Conservation (phyloP, 2,888 invertebrate genomes). For the Craniophora ligustri region DNA sequence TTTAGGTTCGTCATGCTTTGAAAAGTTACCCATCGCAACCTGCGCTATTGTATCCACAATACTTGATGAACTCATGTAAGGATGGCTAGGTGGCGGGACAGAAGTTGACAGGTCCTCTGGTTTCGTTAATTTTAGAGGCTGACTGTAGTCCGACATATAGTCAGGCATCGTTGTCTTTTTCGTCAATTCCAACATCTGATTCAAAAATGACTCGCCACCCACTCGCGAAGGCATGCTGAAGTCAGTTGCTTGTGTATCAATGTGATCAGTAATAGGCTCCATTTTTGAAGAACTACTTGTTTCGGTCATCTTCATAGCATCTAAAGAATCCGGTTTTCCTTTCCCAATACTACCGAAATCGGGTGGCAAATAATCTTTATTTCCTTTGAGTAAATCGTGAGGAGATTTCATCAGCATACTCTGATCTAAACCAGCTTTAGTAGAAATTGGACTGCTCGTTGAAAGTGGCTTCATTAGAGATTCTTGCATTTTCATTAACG, state of each 20-base stretch:
- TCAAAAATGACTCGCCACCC: conserved; percentile 83
- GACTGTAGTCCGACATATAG: conserved; percentile 84
- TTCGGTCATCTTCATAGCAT: conserved; percentile 80
- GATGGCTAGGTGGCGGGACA: conserved; percentile 83
- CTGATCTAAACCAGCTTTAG: conserved; percentile 82
- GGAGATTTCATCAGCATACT: conserved; percentile 82
- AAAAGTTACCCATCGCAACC: conserved; percentile 80
- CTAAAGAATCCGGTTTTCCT: conserved; percentile 84
- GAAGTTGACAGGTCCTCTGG: conserved; percentile 85
- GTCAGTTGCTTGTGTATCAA: conserved; percentile 78
- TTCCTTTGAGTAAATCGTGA: conserved; percentile 78
- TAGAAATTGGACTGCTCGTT: conserved; percentile 86
- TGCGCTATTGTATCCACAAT: conserved; percentile 82
- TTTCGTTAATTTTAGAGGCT: conserved; percentile 89
- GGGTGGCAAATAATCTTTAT: conserved; percentile 85
- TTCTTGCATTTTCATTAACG: conserved; percentile 92
- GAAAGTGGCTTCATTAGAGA: conserved; percentile 89
- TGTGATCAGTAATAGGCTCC: conserved; percentile 78
- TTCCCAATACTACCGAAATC: conserved; percentile 87
- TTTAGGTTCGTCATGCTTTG: conserved; percentile 78
- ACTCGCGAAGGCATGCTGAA: conserved; percentile 84
- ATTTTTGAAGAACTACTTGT: conserved; percentile 83
- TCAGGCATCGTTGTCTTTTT: conserved; percentile 87
- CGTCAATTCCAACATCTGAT: conserved; percentile 86
- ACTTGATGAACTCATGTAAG: conserved; percentile 77